Evolutionary conservation across 2,888 invertebrate genomes (phyloP).

Genomic region (Hylaea fasciaria): DNA sequence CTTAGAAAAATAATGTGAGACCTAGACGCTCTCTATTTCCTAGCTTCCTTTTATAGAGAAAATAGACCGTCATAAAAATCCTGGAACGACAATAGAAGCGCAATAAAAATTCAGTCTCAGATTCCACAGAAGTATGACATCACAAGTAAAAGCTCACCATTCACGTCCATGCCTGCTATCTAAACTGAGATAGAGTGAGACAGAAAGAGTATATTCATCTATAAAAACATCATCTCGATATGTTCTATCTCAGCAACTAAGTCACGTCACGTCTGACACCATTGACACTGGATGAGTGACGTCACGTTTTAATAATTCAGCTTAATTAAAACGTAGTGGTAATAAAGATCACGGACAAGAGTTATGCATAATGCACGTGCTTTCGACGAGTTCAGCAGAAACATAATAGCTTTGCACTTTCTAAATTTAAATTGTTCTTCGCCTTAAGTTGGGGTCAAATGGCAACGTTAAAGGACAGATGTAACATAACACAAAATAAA

Average conservation of each 20-base stretch:
- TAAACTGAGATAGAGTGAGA: constrained; percentile 44
- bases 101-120: constrained; percentile 32
- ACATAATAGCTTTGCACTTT: constrained; percentile 11
- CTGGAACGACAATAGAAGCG: constrained; percentile 24
- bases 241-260: constrained; percentile 36
- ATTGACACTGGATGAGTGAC: constrained; percentile 47
- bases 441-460: constrained; percentile 16
- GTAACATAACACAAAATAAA: constrained; percentile 7
- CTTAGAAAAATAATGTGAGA: constrained; percentile 1
- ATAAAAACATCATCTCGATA: no score
- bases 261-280: constrained; percentile 55
- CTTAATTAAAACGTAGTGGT: constrained; percentile 47
- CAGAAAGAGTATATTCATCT: no score
- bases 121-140: constrained; percentile 36
- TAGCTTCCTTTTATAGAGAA: constrained; percentile 18
- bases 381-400: constrained; percentile 8
- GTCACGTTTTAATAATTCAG: constrained; percentile 49
- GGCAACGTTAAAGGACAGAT: constrained; percentile 12
- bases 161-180: constrained; percentile 30
- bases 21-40: constrained; percentile 6
- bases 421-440: constrained; percentile 14
- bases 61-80: constrained; percentile 25
- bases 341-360: constrained; percentile 32
- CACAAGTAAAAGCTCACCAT: constrained; percentile 33
- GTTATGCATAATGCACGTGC: constrained; percentile 25